phyloP scores from a whole-genome alignment of 2,888 invertebrate genomes.

The Pemphredon lugubris region DNA sequence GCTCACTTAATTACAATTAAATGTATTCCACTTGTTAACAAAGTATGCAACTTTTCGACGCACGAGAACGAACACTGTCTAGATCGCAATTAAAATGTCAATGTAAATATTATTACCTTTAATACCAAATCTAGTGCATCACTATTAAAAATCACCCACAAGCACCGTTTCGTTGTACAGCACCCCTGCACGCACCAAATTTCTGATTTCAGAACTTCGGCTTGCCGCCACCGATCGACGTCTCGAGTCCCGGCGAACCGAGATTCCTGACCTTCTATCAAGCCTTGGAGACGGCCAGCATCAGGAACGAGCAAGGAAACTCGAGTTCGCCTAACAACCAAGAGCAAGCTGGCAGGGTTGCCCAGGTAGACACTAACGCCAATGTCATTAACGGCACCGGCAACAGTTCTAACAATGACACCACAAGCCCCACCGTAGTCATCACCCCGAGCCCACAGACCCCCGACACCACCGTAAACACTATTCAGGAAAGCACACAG shows the following conservation, averaged over 20 bases:
- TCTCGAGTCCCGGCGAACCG: constrained; percentile 77
- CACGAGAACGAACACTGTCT: too few species aligned
- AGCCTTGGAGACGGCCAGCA: constrained; percentile 76
- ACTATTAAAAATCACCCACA: neutral
- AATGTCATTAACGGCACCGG: constrained; percentile 70
- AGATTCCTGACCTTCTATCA: constrained; percentile 77
- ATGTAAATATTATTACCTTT: too few species aligned
- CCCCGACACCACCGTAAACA: constrained; percentile 63
- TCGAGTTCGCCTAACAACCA: constrained; percentile 60
- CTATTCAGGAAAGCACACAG: constrained; percentile 60
- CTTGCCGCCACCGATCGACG: constrained; percentile 68
- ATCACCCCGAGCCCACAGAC: constrained; percentile 65
- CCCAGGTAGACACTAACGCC: constrained; percentile 75
- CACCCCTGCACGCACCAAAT: constrained; percentile 64
- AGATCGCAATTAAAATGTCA: neutral
- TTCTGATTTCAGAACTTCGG: constrained; percentile 77
- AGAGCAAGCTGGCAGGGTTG: constrained; percentile 72
- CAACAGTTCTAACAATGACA: constrained; percentile 81
- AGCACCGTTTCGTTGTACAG: constrained; percentile 53
- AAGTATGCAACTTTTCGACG: too few species aligned
- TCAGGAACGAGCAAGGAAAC: constrained; percentile 75
- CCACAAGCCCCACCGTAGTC: constrained; percentile 68
- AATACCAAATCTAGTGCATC: too few species aligned
- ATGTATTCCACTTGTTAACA: too few species aligned
- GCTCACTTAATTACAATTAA: too few species aligned